Evolutionary conservation across 1,140 invertebrate genomes (phyloP).

Genomic region (Papilio dardanus): DNA sequence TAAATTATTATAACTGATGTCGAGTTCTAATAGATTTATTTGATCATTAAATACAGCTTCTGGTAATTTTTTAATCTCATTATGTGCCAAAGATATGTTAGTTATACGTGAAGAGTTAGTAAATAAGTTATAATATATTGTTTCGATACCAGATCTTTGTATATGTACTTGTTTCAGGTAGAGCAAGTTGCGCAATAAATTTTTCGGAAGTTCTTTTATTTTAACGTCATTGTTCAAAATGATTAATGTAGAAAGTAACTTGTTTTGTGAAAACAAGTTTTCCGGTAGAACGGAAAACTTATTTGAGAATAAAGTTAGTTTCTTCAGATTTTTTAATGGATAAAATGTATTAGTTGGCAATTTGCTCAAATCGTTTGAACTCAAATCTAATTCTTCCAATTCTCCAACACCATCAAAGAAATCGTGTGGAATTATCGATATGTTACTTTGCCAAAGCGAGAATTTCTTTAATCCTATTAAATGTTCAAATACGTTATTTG

Average conservation of each 20-base stretch:
- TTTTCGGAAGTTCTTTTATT: constrained; percentile 81
- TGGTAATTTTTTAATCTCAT: constrained; percentile 82
- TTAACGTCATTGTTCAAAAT: constrained; percentile 83
- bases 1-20: constrained; percentile 84
- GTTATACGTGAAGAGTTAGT: constrained; percentile 80
- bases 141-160: constrained; percentile 76
- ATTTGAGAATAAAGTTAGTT: constrained; percentile 84
- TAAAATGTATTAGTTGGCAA: constrained; percentile 84
- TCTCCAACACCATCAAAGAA: constrained; percentile 84
- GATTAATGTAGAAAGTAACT: constrained; percentile 81
- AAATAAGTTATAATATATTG: constrained; percentile 84
- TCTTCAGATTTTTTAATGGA: constrained; percentile 82
- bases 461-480: constrained; percentile 83
- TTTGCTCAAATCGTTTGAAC: constrained; percentile 84
- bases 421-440: constrained; percentile 83
- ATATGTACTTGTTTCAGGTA: constrained; percentile 81
- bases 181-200: constrained; percentile 83
- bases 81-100: constrained; percentile 83
- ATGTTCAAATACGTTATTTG: constrained; percentile 83
- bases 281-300: constrained; percentile 84
- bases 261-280: constrained; percentile 83
- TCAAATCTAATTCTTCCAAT: constrained; percentile 84
- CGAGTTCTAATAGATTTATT: constrained; percentile 80
- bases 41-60: constrained; percentile 83
- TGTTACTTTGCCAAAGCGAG: constrained; percentile 85